Percentiles rank a stretch among this genome's conserved stretches.
Conservation (phyloP, 1,140 invertebrate genomes). For the Zaprionus africanus region DNA sequence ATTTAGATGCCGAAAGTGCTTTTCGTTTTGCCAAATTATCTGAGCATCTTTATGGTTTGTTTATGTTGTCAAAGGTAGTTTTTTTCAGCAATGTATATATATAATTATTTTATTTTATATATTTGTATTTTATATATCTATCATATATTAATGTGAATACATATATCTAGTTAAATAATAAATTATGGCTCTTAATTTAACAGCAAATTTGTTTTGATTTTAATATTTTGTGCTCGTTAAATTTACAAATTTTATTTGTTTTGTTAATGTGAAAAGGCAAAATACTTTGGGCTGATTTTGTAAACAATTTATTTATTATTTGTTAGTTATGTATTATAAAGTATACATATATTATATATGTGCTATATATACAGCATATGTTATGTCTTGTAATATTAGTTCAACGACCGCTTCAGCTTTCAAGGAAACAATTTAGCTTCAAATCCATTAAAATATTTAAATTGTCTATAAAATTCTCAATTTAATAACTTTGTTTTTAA, state of each 20-base stretch:
- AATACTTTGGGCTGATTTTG: no score
- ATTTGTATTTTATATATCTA: no score
- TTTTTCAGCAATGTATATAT: neutral
- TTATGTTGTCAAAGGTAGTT: constrained; percentile 11
- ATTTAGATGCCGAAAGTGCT: constrained; percentile 11
- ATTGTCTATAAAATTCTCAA: no score
- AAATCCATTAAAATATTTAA: no score
- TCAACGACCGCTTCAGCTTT: no score
- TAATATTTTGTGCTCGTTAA: neutral
- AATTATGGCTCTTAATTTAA: constrained; percentile 1
- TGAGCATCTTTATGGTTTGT: constrained; percentile 22
- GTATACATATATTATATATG: no score
- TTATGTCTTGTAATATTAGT: no score
- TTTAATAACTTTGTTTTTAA: neutral
- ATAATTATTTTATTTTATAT: neutral
- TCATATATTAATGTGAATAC: neutral
- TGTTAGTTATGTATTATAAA: no score
- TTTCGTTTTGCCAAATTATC: neutral
- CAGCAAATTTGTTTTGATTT: neutral
- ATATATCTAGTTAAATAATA: constrained; percentile 9
- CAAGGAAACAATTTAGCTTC: neutral
- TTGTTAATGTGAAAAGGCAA: neutral
- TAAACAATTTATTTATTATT: neutral
- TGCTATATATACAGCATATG: no score
- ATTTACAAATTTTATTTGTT: constrained; percentile 2